Conservation (phyloP, 2,797 vertebrate genomes). For the Anguilla obscura region DNA sequence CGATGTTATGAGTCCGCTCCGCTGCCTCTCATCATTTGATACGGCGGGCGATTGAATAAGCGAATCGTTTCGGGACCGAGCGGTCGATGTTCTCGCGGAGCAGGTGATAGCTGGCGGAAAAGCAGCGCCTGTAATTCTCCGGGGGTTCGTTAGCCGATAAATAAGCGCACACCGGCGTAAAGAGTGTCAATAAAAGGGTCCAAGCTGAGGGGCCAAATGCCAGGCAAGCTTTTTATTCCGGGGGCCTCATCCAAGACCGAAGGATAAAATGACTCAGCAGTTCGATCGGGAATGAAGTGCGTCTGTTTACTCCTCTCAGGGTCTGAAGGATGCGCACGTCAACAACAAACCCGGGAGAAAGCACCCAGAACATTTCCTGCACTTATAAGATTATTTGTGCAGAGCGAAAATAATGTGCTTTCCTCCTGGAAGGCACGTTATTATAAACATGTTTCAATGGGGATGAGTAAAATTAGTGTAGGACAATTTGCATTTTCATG, state of each 20-base stretch:
- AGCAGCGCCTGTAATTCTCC: constrained; percentile 6
- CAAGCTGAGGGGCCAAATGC: neutral
- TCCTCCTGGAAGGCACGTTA: neutral
- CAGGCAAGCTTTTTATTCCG: constrained; percentile 9
- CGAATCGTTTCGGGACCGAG: constrained; percentile 1
- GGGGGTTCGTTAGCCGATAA: constrained; percentile 17
- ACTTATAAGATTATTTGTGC: neutral
- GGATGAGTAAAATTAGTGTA: neutral
- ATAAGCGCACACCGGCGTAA: neutral
- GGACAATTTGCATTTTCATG: neutral
- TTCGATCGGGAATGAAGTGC: neutral
- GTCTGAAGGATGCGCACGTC: constrained; percentile 11
- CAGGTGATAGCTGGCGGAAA: neutral
- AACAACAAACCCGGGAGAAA: neutral
- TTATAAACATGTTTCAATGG: neutral
- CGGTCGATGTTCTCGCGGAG: constrained; percentile 13
- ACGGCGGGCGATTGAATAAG: neutral
- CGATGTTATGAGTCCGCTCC: neutral
- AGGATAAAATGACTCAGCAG: constrained; percentile 6
- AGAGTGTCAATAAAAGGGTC: neutral
- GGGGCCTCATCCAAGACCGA: neutral
- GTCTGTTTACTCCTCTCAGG: neutral
- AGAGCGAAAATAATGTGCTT: neutral
- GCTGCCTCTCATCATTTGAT: neutral
- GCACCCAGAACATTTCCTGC: neutral